Percentiles rank a stretch among this genome's conserved stretches.
Evolutionary conservation across 2,888 invertebrate genomes (phyloP).

Genomic region (Quadroppia sp.): DNA sequence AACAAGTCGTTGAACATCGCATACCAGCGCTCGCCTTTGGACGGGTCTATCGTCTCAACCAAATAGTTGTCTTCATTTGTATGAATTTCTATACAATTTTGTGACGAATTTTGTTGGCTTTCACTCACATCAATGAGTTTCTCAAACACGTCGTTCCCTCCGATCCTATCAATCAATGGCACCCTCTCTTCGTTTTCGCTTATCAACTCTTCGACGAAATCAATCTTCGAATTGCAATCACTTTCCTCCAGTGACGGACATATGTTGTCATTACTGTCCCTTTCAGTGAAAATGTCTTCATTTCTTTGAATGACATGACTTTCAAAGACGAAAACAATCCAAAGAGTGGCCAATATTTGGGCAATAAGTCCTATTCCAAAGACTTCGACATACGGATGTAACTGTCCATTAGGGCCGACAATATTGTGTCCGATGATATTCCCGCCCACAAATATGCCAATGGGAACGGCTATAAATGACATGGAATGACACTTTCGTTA

Average conservation of each 20-base stretch:
- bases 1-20: conserved; percentile 21
- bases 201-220: background rate
- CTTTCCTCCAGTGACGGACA: background rate
- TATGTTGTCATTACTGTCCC: background rate
- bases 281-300: background rate
- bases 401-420: conserved; percentile 16
- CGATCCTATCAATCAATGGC: conserved; percentile 1
- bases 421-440: background rate
- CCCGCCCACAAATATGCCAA: conserved; percentile 37
- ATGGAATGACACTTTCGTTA: background rate
- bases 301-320: too few species aligned
- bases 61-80: background rate
- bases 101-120: background rate
- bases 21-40: background rate
- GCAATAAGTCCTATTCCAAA: background rate
- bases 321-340: background rate
- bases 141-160: background rate
- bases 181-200: background rate
- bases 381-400: conserved; percentile 28
- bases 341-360: conserved; percentile 14
- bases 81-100: background rate
- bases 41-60: too few species aligned
- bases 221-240: background rate
- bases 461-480: conserved; percentile 12
- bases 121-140: background rate